Evolutionary conservation across 2,113 vertebrate species (phyloP).

Genomic region (Caloenas nicobarica): DNA sequence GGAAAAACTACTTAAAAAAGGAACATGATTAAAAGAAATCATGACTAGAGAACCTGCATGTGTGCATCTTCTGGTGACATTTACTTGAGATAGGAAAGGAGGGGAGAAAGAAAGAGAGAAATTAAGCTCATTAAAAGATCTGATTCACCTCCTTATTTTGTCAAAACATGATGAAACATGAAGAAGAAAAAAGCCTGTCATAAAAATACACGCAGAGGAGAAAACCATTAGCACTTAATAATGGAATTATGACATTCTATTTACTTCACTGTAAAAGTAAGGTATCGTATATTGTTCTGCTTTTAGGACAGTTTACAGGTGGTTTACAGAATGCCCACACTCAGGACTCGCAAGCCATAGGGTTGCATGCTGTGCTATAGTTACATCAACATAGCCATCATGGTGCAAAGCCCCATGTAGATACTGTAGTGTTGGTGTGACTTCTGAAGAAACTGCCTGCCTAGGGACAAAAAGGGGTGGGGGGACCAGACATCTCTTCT

Average conservation of each 20-base stretch:
- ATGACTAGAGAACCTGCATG: neutral
- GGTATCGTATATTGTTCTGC: neutral
- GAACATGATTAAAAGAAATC: neutral
- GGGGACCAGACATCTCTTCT: neutral
- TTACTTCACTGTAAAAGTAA: neutral
- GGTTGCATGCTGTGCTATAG: neutral
- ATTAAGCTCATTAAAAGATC: neutral
- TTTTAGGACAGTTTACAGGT: neutral
- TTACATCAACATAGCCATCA: neutral
- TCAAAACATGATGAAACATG: neutral
- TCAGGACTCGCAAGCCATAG: neutral
- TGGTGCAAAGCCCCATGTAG: neutral
- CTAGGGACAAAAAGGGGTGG: neutral
- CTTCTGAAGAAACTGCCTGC: neutral
- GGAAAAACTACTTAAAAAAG: neutral
- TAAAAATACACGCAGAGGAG: neutral
- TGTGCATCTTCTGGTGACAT: neutral
- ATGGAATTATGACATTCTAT: neutral
- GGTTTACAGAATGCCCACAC: neutral
- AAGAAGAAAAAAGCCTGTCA: neutral
- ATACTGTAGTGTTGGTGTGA: neutral
- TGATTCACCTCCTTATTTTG: neutral
- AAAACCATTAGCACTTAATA: neutral
- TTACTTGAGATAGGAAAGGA: neutral
- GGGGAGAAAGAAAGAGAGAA: neutral